Evolutionary conservation across 2,888 invertebrate species (phyloP).

Genomic region (Cylindroiulus punctatus): DNA sequence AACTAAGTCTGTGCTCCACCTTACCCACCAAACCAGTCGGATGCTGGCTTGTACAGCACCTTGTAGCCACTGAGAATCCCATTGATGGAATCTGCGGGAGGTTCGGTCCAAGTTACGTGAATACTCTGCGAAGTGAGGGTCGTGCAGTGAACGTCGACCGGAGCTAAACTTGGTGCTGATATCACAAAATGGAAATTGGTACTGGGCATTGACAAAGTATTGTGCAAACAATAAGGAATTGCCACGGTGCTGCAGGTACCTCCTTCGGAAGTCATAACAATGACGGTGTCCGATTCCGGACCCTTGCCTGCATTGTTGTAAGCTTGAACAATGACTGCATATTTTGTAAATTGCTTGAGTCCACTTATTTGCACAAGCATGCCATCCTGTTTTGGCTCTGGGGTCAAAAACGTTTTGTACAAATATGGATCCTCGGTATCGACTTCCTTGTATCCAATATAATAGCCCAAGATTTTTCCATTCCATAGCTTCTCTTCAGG

Average conservation of each 20-base stretch:
- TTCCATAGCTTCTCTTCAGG: constrained; percentile 49
- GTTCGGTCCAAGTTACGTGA: constrained; percentile 93
- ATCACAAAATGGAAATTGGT: neutral
- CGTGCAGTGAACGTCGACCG: constrained; percentile 83
- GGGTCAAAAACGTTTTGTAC: constrained; percentile 59
- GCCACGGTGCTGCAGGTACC: constrained; percentile 61
- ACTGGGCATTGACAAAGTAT: constrained; percentile 11
- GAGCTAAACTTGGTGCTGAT: constrained; percentile 57
- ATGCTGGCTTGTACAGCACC: constrained; percentile 89
- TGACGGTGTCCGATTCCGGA: constrained; percentile 64
- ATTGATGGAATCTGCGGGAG: constrained; percentile 89
- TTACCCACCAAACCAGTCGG: constrained; percentile 88
- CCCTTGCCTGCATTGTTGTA: constrained; percentile 65
- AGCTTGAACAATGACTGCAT: constrained; percentile 65
- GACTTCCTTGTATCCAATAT: constrained; percentile 59
- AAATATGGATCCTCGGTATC: constrained; percentile 58
- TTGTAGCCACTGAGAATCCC: constrained; percentile 97
- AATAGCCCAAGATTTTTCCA: constrained; percentile 59
- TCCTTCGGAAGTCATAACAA: constrained; percentile 65
- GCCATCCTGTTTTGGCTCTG: constrained; percentile 55
- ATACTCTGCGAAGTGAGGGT: constrained; percentile 94
- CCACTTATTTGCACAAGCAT: constrained; percentile 58
- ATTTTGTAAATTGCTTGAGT: constrained; percentile 64
- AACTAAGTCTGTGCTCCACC: constrained; percentile 51
- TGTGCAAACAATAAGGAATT: neutral